Evolutionary conservation across 2,888 invertebrate species (phyloP).

Genomic region (Dasypolia templi): DNA sequence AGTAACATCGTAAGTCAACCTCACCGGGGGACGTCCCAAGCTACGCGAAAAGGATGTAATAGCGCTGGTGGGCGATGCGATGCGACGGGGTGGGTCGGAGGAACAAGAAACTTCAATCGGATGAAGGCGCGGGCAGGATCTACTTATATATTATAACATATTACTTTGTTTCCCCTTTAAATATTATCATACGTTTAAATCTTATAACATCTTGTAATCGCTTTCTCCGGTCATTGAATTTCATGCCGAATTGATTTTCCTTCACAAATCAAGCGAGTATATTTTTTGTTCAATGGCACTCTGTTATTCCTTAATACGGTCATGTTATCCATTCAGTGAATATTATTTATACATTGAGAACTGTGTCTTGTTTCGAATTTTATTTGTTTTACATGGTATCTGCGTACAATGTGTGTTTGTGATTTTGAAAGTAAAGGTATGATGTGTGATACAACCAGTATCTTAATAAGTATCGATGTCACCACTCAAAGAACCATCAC

Average conservation of each 20-base stretch:
- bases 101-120: too few species aligned
- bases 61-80: too few species aligned
- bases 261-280: conserved; percentile 30
- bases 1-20: conserved; percentile 5
- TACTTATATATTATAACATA: too few species aligned
- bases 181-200: conserved; percentile 20
- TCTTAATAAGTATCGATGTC: too few species aligned
- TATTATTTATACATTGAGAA: background rate
- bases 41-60: too few species aligned
- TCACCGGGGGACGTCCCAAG: background rate
- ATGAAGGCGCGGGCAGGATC: too few species aligned
- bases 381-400: background rate
- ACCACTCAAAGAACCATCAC: too few species aligned
- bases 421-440: background rate
- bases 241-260: conserved; percentile 33
- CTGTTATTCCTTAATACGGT: conserved; percentile 1
- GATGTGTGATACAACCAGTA: background rate
- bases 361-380: background rate
- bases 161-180: conserved; percentile 1
- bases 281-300: conserved; percentile 35
- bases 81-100: too few species aligned
- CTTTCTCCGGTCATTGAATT: conserved; percentile 33
- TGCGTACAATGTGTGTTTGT: background rate
- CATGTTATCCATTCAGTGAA: conserved; percentile 31
- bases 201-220: conserved; percentile 33